These are phyloP conservation scores for Oreocharis arfaki DNA, from an alignment of 2,113 vertebrate species.

Conservation along the genomic window DNA sequence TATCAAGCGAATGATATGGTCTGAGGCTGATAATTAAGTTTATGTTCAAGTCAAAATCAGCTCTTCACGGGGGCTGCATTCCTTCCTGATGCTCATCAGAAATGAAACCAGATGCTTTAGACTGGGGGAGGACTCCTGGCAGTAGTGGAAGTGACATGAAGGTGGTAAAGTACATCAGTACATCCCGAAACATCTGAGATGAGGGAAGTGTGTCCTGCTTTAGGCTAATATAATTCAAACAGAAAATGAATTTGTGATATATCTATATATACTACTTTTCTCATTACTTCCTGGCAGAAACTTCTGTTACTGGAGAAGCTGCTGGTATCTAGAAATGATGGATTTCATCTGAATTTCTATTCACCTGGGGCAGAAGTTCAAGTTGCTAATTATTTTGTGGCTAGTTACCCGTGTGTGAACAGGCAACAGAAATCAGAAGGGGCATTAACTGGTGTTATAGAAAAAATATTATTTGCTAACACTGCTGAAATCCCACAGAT, in stretches of 20 bases:
- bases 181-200: background rate
- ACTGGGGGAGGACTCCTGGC: background rate
- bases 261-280: background rate
- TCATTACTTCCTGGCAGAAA: background rate
- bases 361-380: background rate
- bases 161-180: background rate
- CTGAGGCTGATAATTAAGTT: background rate
- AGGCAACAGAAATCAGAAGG: background rate
- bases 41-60: background rate
- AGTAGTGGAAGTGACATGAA: background rate
- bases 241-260: background rate
- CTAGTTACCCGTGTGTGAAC: background rate
- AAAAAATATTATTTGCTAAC: background rate
- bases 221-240: background rate
- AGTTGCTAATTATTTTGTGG: background rate
- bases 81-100: background rate
- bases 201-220: background rate
- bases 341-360: background rate
- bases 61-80: background rate
- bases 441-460: background rate
- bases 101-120: background rate
- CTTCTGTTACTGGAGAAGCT: background rate
- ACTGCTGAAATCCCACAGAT: background rate
- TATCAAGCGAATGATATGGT: background rate
- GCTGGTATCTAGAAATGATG: background rate